Percentiles rank a stretch among this genome's conserved stretches.
Evolutionary conservation across 1,140 invertebrate genomes (phyloP).

Genomic region (Pseudobourletiella spinata): DNA sequence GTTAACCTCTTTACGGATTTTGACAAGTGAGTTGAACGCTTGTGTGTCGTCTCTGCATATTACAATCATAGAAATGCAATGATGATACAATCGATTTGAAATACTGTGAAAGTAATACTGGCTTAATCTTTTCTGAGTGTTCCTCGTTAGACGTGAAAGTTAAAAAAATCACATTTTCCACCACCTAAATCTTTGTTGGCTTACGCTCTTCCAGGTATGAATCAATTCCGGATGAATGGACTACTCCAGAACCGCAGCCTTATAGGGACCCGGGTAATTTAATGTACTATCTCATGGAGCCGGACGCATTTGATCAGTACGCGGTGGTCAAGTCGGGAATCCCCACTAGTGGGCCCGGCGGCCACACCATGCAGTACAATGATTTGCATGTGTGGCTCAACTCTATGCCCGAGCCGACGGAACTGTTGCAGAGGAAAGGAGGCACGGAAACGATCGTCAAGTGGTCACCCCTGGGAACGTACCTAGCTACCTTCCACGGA

Average conservation of each 20-base stretch:
- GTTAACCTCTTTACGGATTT: constrained; percentile 96
- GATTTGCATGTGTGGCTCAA: constrained; percentile 84
- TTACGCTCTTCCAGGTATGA: constrained; percentile 71
- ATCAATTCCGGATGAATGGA: constrained; percentile 86
- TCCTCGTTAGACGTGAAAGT: too few species aligned
- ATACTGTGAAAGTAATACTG: constrained; percentile 15
- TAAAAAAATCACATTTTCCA: neutral
- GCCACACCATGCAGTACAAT: constrained; percentile 43
- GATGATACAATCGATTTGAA: constrained; percentile 16
- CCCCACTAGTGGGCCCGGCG: constrained; percentile 9
- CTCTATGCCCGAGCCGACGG: constrained; percentile 71
- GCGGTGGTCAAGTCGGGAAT: constrained; percentile 64
- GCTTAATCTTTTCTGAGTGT: constrained; percentile 34
- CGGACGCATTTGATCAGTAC: constrained; percentile 92
- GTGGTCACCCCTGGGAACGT: constrained; percentile 96
- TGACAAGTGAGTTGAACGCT: constrained; percentile 60
- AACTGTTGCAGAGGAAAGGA: constrained; percentile 71
- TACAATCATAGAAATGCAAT: neutral
- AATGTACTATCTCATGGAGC: constrained; percentile 81
- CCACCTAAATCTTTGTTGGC: too few species aligned
- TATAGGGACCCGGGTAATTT: constrained; percentile 84
- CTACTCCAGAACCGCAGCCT: constrained; percentile 72
- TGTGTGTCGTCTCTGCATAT: neutral
- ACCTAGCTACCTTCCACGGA: constrained; percentile 89
- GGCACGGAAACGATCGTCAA: constrained; percentile 93